Base-by-base conservation (phyloP, 1,140 invertebrate species). In the Neodiprion pinetum region DNA sequence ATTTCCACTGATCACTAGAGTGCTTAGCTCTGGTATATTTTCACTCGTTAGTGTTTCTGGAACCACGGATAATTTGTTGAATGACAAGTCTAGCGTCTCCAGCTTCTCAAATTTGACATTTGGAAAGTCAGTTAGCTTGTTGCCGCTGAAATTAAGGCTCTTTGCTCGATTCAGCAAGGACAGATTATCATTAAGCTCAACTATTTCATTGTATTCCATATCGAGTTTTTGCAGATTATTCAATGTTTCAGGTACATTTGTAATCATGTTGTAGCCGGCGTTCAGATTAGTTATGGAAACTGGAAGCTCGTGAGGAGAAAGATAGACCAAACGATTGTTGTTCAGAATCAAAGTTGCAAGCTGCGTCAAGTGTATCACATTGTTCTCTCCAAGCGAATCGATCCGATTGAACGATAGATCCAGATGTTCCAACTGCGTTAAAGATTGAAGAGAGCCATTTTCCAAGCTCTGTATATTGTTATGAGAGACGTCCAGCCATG, bases 31-130 rank as follows among this genome's bases (percentile, higher is more conserved):
- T 11, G 87, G 86, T 67, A 80, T 84, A 76, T 85, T 84, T 10
- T 82, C 28, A 9, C 12, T 67, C 40, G 77, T 84, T 48, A 87
- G 66, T 47, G 75, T 72, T 72, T 79, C 40, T 21, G 87, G 84
- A 71, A 88, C 78, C 17, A 17, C 67, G 53, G 79, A 77, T 40
- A 91, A 79, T 72, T 88, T 86, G 78, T 92, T 92, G 71, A 88
- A 83, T 0, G 90, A 91, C 9, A 91, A 72, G 77, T 92, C 90
- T 7, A 92, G 70, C 47, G 83, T 86, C 83, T 87, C 85, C 14
- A 91, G 77, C 10, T 74, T 74, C 4, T 77, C n/a, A 14, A 82
- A 70, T 50, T 67, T 70, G 14, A 78, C 48, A 49, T 84, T 73
- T 48, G 82, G 80, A 53, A 86, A 80, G 17, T 48, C 61, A 2